phyloP scores from a whole-genome alignment of 2,888 invertebrate species.

The Brachypalpus laphriformis region DNA sequence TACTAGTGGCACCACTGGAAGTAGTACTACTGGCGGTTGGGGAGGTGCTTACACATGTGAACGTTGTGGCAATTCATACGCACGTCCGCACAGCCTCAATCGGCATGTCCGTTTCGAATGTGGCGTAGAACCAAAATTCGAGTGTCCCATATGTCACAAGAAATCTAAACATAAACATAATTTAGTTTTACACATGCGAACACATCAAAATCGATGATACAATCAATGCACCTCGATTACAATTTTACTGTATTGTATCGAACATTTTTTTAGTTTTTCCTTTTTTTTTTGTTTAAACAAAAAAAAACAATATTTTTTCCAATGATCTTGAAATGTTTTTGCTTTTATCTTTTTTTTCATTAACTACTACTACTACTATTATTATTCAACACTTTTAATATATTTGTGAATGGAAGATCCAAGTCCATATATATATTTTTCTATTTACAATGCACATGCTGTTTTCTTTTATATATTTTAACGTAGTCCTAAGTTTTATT shows the following conservation, averaged over 20 bases:
- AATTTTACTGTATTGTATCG: conserved; percentile 63
- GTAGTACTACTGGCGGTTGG: conserved; percentile 71
- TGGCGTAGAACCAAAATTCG: conserved; percentile 85
- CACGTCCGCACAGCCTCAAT: conserved; percentile 84
- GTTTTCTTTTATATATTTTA: conserved; percentile 41
- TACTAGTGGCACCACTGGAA: conserved; percentile 2
- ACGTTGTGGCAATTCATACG: conserved; percentile 85
- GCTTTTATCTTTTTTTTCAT: conserved; percentile 77
- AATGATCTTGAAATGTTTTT: conserved; percentile 82
- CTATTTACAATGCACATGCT: conserved; percentile 62
- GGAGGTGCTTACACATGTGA: conserved; percentile 83
- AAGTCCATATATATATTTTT: conserved; percentile 33
- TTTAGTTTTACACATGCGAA: conserved; percentile 83
- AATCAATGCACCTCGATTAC: conserved; percentile 77
- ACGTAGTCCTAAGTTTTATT: conserved; percentile 41
- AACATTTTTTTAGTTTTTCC: conserved; percentile 46
- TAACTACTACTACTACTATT: conserved; percentile 44
- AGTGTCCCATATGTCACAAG: conserved; percentile 86
- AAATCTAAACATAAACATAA: conserved; percentile 84
- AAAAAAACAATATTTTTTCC: conserved; percentile 76
- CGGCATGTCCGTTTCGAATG: conserved; percentile 86
- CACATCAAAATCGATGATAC: conserved; percentile 84
- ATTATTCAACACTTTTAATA: conserved; percentile 10
- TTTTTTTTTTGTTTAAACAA: conserved; percentile 66
- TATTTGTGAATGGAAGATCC: conserved; percentile 23